Conservation (phyloP, 2,888 invertebrate species). For the Drosophila barbarae region DNA sequence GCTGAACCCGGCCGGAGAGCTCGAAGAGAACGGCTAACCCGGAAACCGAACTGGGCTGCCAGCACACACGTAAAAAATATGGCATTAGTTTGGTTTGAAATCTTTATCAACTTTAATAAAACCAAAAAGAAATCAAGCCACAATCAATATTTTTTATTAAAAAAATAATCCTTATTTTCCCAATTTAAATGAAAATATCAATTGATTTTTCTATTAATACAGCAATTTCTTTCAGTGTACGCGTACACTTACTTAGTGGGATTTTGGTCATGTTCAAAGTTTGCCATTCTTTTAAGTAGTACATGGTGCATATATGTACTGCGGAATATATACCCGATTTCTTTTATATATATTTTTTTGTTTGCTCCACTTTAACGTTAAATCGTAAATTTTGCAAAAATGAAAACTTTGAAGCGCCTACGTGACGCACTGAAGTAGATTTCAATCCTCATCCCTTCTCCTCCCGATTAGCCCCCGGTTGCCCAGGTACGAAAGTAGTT, state of each 20-base stretch:
- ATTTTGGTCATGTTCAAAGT: slow-evolving; percentile 71
- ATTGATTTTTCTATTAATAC: no score
- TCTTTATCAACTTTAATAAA: not conserved
- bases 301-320: slow-evolving; percentile 47
- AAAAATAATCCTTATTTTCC: not conserved
- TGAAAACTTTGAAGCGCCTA: slow-evolving; percentile 72
- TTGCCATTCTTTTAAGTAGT: slow-evolving; percentile 72
- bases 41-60: slow-evolving; percentile 6
- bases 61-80: not conserved
- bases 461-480: not conserved
- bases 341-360: slow-evolving; percentile 38
- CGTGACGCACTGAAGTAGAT: slow-evolving; percentile 76
- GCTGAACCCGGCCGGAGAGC: slow-evolving; percentile 47
- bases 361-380: slow-evolving; percentile 71
- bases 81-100: not conserved
- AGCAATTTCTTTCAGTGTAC: not conserved
- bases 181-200: not conserved
- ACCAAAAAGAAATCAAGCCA: accelerated
- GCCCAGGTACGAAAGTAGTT: slow-evolving; percentile 58
- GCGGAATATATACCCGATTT: slow-evolving; percentile 6
- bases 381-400: slow-evolving; percentile 75
- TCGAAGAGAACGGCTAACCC: slow-evolving; percentile 5
- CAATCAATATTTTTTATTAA: not conserved
- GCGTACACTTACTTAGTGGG: slow-evolving; percentile 75
- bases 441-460: slow-evolving; percentile 41